Evolutionary conservation across 2,888 invertebrate species (phyloP).

Genomic region (Zootermopsis nevadensis): DNA sequence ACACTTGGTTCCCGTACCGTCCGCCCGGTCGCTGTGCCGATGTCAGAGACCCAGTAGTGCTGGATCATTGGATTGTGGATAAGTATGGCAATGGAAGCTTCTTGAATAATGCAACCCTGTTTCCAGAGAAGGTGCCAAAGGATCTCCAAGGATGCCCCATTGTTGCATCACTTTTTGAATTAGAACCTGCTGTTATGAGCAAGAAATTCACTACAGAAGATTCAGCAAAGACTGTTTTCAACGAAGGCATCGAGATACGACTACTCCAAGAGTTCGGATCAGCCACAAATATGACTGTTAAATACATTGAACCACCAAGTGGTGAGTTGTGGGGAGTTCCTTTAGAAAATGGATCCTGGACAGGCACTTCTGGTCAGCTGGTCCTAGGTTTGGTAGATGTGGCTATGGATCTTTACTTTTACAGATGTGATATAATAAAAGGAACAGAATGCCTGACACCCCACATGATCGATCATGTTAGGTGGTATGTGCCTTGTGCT

Average conservation of each 20-base stretch:
- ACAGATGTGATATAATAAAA: slow-evolving; percentile 2
- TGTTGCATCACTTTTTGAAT: slow-evolving; percentile 6
- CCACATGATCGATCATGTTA: slow-evolving; percentile 1
- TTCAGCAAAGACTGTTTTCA: background rate
- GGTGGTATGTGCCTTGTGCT: slow-evolving; percentile 30
- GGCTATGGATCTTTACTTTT: background rate
- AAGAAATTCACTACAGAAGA: background rate
- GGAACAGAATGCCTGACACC: background rate
- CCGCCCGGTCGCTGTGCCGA: background rate
- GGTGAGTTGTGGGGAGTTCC: background rate
- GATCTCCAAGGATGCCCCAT: slow-evolving; percentile 2
- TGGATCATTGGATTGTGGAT: slow-evolving; percentile 14
- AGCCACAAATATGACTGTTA: background rate
- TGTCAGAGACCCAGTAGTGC: background rate
- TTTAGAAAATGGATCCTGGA: background rate
- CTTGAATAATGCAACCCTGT: background rate
- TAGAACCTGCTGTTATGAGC: background rate
- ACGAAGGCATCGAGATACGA: slow-evolving; percentile 20
- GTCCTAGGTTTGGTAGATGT: background rate
- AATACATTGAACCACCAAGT: background rate
- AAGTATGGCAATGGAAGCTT: background rate
- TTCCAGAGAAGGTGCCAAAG: slow-evolving; percentile 4
- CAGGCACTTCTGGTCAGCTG: background rate
- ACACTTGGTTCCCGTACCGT: slow-evolving; percentile 18
- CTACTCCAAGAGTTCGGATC: background rate